phyloP scores from a whole-genome alignment of 2,113 vertebrate species.

The Channa maculata region DNA sequence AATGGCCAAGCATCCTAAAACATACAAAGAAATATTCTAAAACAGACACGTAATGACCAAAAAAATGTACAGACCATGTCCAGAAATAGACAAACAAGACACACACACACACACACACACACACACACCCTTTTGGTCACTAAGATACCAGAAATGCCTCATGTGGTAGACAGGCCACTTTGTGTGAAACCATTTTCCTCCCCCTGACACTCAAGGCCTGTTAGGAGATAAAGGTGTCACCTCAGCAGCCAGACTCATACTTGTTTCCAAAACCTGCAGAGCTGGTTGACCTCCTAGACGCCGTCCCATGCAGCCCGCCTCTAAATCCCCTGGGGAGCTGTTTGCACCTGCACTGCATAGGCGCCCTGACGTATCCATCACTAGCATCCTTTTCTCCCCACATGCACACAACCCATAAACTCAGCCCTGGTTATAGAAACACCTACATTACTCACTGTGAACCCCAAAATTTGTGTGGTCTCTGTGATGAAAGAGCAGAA shows the following conservation, averaged over 20 bases:
- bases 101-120: no score
- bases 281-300: slow-evolving; percentile 62
- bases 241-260: slow-evolving; percentile 42
- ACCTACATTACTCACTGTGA: slow-evolving; percentile 54
- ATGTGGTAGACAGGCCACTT: slow-evolving; percentile 41
- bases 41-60: no score
- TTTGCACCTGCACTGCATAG: slow-evolving; percentile 49
- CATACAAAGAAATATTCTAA: no score
- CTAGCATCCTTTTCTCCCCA: slow-evolving; percentile 14
- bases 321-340: slow-evolving; percentile 32
- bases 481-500: slow-evolving; percentile 46
- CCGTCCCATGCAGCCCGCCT: slow-evolving; percentile 29
- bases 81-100: no score
- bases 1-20: no score
- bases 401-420: slow-evolving; percentile 21
- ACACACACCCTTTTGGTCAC: no score
- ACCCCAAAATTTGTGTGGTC: slow-evolving; percentile 40
- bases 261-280: slow-evolving; percentile 67
- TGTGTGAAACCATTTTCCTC: slow-evolving; percentile 28
- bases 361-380: slow-evolving; percentile 45
- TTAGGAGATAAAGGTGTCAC: slow-evolving; percentile 57
- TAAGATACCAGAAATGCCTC: slow-evolving; percentile 18
- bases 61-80: no score
- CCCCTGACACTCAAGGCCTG: slow-evolving; percentile 7
- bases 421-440: slow-evolving; percentile 50